Percentiles rank a stretch among this genome's conserved stretches.
Evolutionary conservation across 2,113 vertebrate genomes (phyloP).

Genomic region (mouse (Mus musculus)): GRCm39 chr19:6619001-6619500

Average conservation of each 20-base stretch:
- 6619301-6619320: rapidly evolving
- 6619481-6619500: too few species aligned
- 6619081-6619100: slow-evolving; percentile 83
- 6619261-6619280: not conserved
- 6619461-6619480: not conserved
- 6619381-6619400: not conserved
- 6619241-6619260: rapidly evolving
- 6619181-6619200: slow-evolving; percentile 89
- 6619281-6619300: not conserved
- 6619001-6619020: not conserved
- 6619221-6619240: not conserved
- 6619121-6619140: slow-evolving; percentile 90
- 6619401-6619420: not conserved
- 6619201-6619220: slow-evolving; percentile 81
- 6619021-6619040: not conserved
- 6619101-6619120: slow-evolving; percentile 89
- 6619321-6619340: rapidly evolving
- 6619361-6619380: not conserved
- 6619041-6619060: slow-evolving; percentile 67
- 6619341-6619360: rapidly evolving
- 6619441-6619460: rapidly evolving
- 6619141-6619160: slow-evolving; percentile 91
- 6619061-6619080: slow-evolving; percentile 85
- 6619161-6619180: slow-evolving; percentile 92
- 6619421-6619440: not conserved